phyloP scores from a whole-genome alignment of 2,888 invertebrate genomes.

The Eilema caniola region DNA sequence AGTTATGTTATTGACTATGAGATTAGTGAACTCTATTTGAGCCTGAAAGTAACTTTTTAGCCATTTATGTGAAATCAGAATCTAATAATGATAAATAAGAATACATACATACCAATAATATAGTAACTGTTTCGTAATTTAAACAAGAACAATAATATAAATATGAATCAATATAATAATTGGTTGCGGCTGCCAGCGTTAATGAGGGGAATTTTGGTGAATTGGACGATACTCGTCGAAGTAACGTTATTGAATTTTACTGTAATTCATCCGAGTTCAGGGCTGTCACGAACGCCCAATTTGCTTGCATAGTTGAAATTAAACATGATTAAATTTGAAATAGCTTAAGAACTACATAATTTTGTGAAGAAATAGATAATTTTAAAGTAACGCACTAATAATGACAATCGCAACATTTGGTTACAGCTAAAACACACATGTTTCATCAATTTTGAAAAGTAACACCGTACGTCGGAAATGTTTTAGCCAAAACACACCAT shows the following conservation, averaged over 20 bases:
- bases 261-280: constrained; percentile 51
- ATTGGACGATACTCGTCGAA: constrained; percentile 42
- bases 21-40: too few species aligned
- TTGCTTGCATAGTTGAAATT: background rate
- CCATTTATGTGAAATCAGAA: too few species aligned
- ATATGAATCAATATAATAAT: constrained; percentile 62
- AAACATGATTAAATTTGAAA: background rate
- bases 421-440: background rate
- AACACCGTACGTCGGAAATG: too few species aligned
- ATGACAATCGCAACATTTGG: background rate
- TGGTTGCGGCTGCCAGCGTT: constrained; percentile 20
- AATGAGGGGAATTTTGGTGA: constrained; percentile 43
- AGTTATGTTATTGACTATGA: too few species aligned
- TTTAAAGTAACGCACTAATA: background rate
- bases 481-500: too few species aligned
- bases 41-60: too few species aligned
- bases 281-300: constrained; percentile 24
- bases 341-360: background rate
- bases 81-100: too few species aligned
- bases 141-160: constrained; percentile 47
- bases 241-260: constrained; percentile 49
- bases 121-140: background rate
- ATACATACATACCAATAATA: too few species aligned
- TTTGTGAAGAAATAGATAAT: background rate
- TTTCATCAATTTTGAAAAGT: background rate